Conservation (phyloP, 2,797 vertebrate species). For the Bovichtus diacanthus region DNA sequence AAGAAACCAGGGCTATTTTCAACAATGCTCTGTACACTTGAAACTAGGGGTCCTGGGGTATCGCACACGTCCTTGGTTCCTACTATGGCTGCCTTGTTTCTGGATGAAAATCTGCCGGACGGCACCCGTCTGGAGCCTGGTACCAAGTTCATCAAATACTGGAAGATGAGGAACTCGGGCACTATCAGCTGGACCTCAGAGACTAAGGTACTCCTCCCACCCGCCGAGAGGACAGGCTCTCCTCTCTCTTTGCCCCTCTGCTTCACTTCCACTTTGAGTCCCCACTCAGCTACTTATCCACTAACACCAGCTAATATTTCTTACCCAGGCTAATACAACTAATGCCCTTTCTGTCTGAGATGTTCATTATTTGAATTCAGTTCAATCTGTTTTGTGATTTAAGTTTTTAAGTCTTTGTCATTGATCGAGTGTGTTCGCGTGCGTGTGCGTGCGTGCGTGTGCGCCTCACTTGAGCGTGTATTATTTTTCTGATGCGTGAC, state of each 20-base stretch:
- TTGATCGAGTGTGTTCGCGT: background rate
- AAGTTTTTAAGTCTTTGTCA: constrained; percentile 63
- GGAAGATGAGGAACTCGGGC: constrained; percentile 98
- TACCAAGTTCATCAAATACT: constrained; percentile 98
- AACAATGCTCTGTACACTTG: constrained; percentile 86
- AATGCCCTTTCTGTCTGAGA: constrained; percentile 58
- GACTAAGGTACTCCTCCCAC: constrained; percentile 91
- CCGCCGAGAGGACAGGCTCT: constrained; percentile 73
- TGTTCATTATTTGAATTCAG: constrained; percentile 61
- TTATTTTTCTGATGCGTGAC: constrained; percentile 43
- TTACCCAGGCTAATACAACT: constrained; percentile 49
- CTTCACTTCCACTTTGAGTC: constrained; percentile 66
- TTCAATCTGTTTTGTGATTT: constrained; percentile 59
- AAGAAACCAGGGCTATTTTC: constrained; percentile 83
- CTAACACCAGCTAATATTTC: constrained; percentile 71
- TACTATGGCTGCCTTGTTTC: constrained; percentile 94
- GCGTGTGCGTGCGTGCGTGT: background rate
- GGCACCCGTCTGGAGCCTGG: constrained; percentile 94
- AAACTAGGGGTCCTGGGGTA: constrained; percentile 90
- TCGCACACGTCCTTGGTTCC: constrained; percentile 92
- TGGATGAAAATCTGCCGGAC: constrained; percentile 99
- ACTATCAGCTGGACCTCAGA: constrained; percentile 95
- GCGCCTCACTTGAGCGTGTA: constrained; percentile 31
- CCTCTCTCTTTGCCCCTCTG: constrained; percentile 57
- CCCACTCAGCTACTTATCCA: constrained; percentile 59